Base-by-base conservation (phyloP, 2,797 vertebrate genomes). In the Lophius americanus region DNA sequence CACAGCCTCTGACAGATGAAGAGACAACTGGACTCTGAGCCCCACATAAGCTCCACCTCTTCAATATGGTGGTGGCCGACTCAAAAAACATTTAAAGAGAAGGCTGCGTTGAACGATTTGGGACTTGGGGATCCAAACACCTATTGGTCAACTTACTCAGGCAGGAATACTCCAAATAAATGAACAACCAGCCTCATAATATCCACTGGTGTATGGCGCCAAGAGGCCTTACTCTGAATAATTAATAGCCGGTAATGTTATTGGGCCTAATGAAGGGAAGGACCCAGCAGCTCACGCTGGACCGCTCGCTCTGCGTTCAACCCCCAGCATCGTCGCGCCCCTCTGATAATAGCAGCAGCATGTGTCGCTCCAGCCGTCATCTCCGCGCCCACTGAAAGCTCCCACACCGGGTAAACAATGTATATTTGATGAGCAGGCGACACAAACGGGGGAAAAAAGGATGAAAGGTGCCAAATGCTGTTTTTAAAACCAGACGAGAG, bases 181-280 rank as follows among this genome's bases (percentile, higher is more conserved):
- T 72, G 50, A 51, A 68, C 55, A 70, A 65, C 42, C 57, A 23
- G 62, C 38, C 50, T 54, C 52, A 10, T 83, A 64, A 69, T 60
- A 62, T 58, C 51, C 51, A 35, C 11, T 84, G 76, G 84, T 78
- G 60, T 72, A 82, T 50, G 53, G 41, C 76, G 78, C 79, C 68
- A 71, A 72, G 58, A 75, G 66, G 14, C 64, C 64, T 56, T 8
- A 42, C 48, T 61, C 49, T 89, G 60, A 88, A 87, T 87, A 73
- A 83, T 87, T 85, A 81, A 87, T 83, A 57, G 44, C 41, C 48
- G 68, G 46, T 75, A 78, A 78, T 83, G 76, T 83, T 76, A 69
- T 76, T 48, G 59, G 23, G 60, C 67, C 70, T 82, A 80, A 85
- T 84, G 73, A 84, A 71, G 68, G 58, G 72, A 12, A 54, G 61